Conservation (phyloP, 2,797 vertebrate species). For the Vultur gryphus region DNA sequence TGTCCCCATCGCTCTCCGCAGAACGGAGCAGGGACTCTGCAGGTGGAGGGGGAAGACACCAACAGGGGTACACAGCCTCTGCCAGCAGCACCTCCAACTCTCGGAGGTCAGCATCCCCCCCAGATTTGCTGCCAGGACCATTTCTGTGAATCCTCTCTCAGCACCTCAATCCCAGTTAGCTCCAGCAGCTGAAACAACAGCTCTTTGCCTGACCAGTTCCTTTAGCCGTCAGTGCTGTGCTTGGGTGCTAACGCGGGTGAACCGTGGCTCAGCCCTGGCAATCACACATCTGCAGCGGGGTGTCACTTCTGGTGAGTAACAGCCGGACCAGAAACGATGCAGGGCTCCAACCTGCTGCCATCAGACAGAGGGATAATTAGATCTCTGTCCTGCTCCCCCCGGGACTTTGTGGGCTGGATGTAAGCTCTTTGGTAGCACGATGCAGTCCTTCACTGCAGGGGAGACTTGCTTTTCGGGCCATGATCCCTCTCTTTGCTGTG, state of each 20-base stretch:
- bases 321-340: neutral
- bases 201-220: neutral
- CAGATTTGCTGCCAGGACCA: neutral
- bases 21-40: neutral
- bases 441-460: neutral
- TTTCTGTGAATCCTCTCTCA: neutral
- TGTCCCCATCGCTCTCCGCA: rapidly evolving
- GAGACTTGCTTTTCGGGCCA: neutral
- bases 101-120: neutral
- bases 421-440: neutral
- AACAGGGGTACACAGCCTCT: neutral
- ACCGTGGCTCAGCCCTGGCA: neutral
- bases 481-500: neutral
- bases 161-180: neutral
- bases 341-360: neutral
- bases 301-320: neutral
- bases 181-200: neutral
- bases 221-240: neutral
- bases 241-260: neutral
- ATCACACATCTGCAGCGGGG: neutral
- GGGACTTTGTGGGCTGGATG: rapidly evolving
- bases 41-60: neutral
- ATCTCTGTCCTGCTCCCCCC: neutral
- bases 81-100: neutral
- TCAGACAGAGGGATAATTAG: neutral